Evolutionary conservation across 1,140 invertebrate species (phyloP).

Genomic region (Bombus balteatus): DNA sequence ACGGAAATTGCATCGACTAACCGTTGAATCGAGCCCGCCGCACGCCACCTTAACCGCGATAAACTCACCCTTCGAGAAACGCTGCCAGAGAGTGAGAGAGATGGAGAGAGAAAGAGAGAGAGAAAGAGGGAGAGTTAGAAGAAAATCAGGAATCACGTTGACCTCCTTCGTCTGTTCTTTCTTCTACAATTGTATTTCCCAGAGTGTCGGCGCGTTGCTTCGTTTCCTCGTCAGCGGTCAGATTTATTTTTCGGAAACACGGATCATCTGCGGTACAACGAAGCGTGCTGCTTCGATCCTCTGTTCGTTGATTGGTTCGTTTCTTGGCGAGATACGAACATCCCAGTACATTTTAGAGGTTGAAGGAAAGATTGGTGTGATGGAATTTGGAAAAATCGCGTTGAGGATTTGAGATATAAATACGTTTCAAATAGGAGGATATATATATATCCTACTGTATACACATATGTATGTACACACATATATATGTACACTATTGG

Average conservation of each 20-base stretch:
- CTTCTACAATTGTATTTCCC: conserved; percentile 25
- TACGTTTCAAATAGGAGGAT: background rate
- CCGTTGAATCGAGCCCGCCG: conserved; percentile 39
- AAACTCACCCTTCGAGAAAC: conserved; percentile 40
- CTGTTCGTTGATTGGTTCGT: background rate
- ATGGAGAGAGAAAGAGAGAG: background rate
- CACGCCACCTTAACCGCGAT: conserved; percentile 48
- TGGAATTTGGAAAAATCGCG: background rate
- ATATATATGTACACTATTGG: no score
- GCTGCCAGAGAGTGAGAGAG: no score
- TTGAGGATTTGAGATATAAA: background rate
- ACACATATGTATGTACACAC: no score
- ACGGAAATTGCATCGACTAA: conserved; percentile 60
- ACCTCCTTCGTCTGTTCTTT: background rate
- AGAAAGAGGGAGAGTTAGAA: background rate
- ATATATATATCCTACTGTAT: no score
- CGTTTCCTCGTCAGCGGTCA: conserved; percentile 24
- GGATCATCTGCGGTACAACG: background rate
- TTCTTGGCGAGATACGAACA: background rate
- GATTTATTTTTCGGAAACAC: conserved; percentile 33
- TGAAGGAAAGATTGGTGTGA: background rate
- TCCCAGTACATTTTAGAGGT: background rate
- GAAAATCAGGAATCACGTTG: conserved; percentile 39
- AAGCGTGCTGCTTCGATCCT: background rate
- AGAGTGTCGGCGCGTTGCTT: background rate